These are phyloP conservation scores for Mustelus asterias DNA, from an alignment of 2,113 vertebrate species.

Conservation along the genomic window DNA sequence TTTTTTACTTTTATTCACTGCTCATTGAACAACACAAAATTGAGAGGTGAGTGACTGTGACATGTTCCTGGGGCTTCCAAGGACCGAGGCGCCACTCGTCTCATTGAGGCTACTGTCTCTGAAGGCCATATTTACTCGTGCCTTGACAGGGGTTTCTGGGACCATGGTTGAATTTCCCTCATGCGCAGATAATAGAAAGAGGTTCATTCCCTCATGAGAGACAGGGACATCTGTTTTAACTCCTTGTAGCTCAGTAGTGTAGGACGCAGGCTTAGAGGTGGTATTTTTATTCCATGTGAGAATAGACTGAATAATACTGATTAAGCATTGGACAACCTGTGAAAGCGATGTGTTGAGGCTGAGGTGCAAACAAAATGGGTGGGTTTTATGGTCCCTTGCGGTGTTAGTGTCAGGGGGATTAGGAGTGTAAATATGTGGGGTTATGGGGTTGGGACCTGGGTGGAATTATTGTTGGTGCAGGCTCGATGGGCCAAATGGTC, in stretches of 20 bases:
- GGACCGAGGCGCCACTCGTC: not conserved
- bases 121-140: no score
- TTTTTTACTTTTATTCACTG: no score
- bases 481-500: no score
- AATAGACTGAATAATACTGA: not conserved
- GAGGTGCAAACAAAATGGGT: not conserved
- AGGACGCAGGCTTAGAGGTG: not conserved
- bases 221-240: not conserved
- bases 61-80: not conserved
- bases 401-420: no score
- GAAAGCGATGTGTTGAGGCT: not conserved
- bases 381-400: no score
- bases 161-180: not conserved
- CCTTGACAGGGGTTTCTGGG: not conserved
- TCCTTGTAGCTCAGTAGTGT: not conserved
- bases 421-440: no score
- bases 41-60: no score
- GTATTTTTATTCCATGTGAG: not conserved
- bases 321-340: not conserved
- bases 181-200: not conserved
- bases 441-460: no score
- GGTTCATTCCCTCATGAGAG: not conserved
- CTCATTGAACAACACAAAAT: no score
- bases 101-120: not conserved
- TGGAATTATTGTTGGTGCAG: no score